A percentile compares a stretch with the other conserved stretches of the same genome.
phyloP scores from a whole-genome alignment of 2,888 invertebrate species.

The Polia nebulosa region DNA sequence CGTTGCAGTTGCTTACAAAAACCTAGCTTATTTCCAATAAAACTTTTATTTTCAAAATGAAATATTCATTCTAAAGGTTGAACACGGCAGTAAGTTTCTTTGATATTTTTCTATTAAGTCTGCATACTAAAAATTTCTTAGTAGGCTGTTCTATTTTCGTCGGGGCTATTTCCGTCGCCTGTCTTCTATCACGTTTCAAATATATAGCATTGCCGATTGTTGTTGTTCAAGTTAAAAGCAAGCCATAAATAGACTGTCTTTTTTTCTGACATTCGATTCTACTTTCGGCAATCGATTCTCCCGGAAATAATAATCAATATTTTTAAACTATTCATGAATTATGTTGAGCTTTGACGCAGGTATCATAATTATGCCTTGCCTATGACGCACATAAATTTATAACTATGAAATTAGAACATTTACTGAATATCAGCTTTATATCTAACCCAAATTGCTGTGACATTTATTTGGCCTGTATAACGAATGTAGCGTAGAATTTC shows the following conservation, averaged over 20 bases:
- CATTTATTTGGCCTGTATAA: slow-evolving; percentile 64
- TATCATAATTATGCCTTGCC: slow-evolving; percentile 35
- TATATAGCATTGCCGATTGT: slow-evolving; percentile 56
- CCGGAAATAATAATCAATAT: slow-evolving; percentile 20
- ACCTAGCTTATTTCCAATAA: background rate
- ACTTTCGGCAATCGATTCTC: slow-evolving; percentile 27
- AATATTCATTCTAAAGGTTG: background rate
- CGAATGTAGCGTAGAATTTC: slow-evolving; percentile 59
- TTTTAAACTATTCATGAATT: slow-evolving; percentile 17
- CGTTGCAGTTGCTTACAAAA: background rate
- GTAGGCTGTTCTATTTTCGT: slow-evolving; percentile 60
- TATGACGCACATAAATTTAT: slow-evolving; percentile 62
- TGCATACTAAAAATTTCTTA: slow-evolving; percentile 38
- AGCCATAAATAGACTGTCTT: slow-evolving; percentile 50
- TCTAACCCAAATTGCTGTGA: slow-evolving; percentile 68
- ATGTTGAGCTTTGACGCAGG: slow-evolving; percentile 31
- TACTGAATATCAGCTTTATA: slow-evolving; percentile 62
- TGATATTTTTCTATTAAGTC: slow-evolving; percentile 49
- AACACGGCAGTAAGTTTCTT: slow-evolving; percentile 22
- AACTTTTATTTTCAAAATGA: background rate
- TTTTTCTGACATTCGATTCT: slow-evolving; percentile 40
- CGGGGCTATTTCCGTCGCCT: slow-evolving; percentile 58
- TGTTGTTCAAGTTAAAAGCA: slow-evolving; percentile 60
- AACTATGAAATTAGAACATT: slow-evolving; percentile 63
- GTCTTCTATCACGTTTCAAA: slow-evolving; percentile 58